Conservation (phyloP, 2,113 vertebrate species). For the Rhombomys opimus region DNA sequence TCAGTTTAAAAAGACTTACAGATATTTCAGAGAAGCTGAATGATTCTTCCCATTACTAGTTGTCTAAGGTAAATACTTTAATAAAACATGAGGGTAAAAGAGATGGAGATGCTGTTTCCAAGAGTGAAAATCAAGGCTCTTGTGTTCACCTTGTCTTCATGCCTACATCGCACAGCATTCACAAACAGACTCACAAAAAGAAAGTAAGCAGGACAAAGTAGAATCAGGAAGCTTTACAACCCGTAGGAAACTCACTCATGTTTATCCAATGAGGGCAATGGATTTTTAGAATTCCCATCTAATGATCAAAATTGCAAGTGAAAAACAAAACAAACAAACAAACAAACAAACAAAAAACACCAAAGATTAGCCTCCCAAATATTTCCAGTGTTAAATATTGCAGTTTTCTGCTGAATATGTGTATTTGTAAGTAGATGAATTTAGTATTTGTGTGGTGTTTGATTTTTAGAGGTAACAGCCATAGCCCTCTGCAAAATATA, state of each 20-base stretch:
- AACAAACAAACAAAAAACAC: too few species aligned
- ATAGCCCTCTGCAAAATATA: background rate
- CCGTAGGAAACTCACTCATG: slow-evolving; percentile 92
- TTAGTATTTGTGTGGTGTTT: background rate
- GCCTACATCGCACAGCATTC: background rate
- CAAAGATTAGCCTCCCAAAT: slow-evolving; percentile 74
- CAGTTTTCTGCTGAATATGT: slow-evolving; percentile 58
- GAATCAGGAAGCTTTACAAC: background rate
- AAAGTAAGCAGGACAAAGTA: background rate
- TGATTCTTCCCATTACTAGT: background rate
- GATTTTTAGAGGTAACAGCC: background rate
- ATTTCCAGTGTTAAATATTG: slow-evolving; percentile 75
- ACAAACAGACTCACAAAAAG: background rate
- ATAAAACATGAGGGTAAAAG: background rate
- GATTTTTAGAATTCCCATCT: slow-evolving; percentile 95
- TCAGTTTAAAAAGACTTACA: slow-evolving; percentile 3
- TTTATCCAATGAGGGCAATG: slow-evolving; percentile 93
- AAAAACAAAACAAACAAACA: slow-evolving; percentile 75
- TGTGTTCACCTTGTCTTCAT: background rate
- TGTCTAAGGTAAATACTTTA: slow-evolving; percentile 21
- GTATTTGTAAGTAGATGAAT: background rate
- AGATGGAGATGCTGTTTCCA: background rate
- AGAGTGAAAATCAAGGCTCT: background rate
- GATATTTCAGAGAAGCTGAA: slow-evolving; percentile 4
- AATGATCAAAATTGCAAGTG: slow-evolving; percentile 94